Evolutionary conservation across 2,888 invertebrate species (phyloP).

Genomic region (Gastrophysa polygoni): DNA sequence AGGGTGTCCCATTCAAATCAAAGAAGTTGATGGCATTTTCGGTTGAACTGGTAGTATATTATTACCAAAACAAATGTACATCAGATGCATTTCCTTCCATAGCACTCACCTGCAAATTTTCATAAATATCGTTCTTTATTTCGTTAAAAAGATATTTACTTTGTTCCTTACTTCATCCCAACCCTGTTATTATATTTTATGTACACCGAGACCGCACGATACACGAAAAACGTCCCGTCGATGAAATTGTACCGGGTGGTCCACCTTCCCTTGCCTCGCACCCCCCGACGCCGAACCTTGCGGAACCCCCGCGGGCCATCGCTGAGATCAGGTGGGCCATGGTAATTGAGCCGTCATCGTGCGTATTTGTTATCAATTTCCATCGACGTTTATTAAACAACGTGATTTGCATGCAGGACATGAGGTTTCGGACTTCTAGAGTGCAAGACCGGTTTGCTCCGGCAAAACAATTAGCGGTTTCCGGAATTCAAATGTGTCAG

Average conservation of each 20-base stretch:
- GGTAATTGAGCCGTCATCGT: constrained; percentile 45
- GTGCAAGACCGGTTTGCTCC: background rate
- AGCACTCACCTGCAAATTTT: too few relatives aligned
- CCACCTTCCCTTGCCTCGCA: constrained; percentile 32
- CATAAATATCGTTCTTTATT: too few relatives aligned
- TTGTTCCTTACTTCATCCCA: too few relatives aligned
- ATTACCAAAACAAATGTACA: too few relatives aligned
- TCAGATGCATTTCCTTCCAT: too few relatives aligned
- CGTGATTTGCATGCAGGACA: constrained; percentile 40
- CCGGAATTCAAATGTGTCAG: background rate
- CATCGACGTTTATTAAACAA: constrained; percentile 41
- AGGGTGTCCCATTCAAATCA: too few relatives aligned
- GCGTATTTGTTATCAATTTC: constrained; percentile 37
- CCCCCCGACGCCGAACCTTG: constrained; percentile 25
- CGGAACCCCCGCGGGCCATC: constrained; percentile 29
- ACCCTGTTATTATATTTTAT: too few relatives aligned
- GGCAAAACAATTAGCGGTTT: background rate
- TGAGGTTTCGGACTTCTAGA: background rate
- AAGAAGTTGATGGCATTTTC: too few relatives aligned
- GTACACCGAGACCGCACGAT: constrained; percentile 10
- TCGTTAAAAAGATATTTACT: too few relatives aligned
- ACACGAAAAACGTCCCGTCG: constrained; percentile 32
- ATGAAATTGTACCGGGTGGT: constrained; percentile 41
- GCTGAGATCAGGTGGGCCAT: constrained; percentile 37
- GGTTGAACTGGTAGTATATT: too few relatives aligned